Base-by-base conservation (phyloP, 64 coral and sea anemone genomes). In the Pachyseris speciosa region DNA sequence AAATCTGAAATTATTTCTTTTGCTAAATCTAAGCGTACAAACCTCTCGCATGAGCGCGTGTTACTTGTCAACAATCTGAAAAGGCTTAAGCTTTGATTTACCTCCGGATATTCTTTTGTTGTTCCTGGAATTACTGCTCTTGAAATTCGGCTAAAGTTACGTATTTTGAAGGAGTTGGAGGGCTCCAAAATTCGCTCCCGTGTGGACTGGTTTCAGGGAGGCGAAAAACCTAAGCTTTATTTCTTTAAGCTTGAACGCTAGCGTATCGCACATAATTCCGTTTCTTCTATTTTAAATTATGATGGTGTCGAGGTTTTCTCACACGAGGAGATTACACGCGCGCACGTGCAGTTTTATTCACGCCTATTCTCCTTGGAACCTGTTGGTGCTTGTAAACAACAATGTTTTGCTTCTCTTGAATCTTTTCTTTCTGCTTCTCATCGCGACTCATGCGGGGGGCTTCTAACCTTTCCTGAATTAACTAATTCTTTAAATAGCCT, bases 201-300 rank as follows among this genome's bases (percentile, higher is more conserved):
- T 15, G 53, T 59, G 9, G 51, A 75, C 24, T 88, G 86, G 86
- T 34, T 88, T 36, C 49, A 88, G 25, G 28, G 38, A 27, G 70
- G 86, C 3, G 70, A 88, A 42, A 75, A 51, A 12, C 86, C 86
- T 4, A 75, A 49, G n/a, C 45, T 33, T 33, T 75, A 12, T 42
- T 51, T 88, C 40, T 64, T 47, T 36, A 43, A 3, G 25, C 45
- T 37, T 1, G 64, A 67, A 27, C 26, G 27, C 2, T 26, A 67
- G 64, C 64, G 64, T 6, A 9, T 33, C 33, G 27, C 7, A 33
- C 25, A 28, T 13, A 31, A 67, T 32, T 10, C 3, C 15, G 10
- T 67, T 33, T 1, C 7, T 67, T 31, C 0, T 33, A 11, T 67
- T 67, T 2, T 67, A 13, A 16, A 67, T 67, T 31, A 6, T 67